These are phyloP conservation scores for Silvanus unidentatus DNA, from an alignment of 2,888 invertebrate species.

Conservation along the genomic window DNA sequence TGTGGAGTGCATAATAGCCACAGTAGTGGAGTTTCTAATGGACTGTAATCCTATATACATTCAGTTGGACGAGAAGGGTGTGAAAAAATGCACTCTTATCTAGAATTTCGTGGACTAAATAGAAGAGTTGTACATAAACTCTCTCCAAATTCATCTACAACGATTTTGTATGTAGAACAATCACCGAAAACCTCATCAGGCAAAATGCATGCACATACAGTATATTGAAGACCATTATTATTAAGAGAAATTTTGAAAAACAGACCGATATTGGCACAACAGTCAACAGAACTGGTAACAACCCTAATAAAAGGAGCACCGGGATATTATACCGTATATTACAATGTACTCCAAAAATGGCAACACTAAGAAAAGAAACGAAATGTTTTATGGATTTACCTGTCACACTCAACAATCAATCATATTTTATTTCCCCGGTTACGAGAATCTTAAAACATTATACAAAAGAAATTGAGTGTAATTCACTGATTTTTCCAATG, in stretches of 20 bases:
- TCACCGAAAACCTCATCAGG: slow-evolving; percentile 16
- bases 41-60: no score
- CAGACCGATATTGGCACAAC: slow-evolving; percentile 18
- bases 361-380: slow-evolving; percentile 10
- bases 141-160: slow-evolving; percentile 11
- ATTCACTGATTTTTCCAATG: slow-evolving; percentile 14
- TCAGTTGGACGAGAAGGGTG: no score
- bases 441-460: slow-evolving; percentile 15
- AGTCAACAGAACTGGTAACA: slow-evolving; percentile 22
- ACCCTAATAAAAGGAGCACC: slow-evolving; percentile 21
- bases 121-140: no score
- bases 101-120: no score
- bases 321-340: slow-evolving; percentile 29
- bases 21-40: no score
- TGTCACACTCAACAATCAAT: slow-evolving; percentile 15
- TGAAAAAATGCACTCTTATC: no score
- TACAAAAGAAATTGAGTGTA: slow-evolving; percentile 17
- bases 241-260: slow-evolving; percentile 25
- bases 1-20: no score
- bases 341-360: slow-evolving; percentile 23
- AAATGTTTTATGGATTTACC: slow-evolving; percentile 26
- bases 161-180: slow-evolving; percentile 27
- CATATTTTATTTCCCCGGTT: slow-evolving; percentile 20
- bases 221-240: slow-evolving; percentile 22
- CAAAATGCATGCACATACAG: slow-evolving; percentile 19